Percentiles rank a stretch among this genome's conserved stretches.
phyloP scores from a whole-genome alignment of 1,140 invertebrate species.

The Drosophila nikananu region DNA sequence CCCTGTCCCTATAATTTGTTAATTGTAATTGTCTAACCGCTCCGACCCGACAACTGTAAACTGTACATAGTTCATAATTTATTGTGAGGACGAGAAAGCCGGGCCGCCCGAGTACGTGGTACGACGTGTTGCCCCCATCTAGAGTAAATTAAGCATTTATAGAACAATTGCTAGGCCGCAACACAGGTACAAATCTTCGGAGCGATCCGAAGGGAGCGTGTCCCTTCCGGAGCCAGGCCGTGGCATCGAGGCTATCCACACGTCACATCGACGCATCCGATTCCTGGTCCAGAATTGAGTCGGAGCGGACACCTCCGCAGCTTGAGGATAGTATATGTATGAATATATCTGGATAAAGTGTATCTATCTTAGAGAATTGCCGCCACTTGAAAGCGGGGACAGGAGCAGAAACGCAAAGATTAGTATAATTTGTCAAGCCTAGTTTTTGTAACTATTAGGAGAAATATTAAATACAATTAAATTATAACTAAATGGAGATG shows the following conservation, averaged over 20 bases:
- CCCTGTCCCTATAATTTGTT: constrained; percentile 43
- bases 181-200: constrained; percentile 46
- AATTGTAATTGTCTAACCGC: constrained; percentile 51
- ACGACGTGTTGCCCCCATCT: constrained; percentile 61
- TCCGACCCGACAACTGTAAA: constrained; percentile 63
- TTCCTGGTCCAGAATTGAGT: neutral
- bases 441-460: constrained; percentile 79
- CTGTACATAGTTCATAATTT: constrained; percentile 66
- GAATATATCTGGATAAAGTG: constrained; percentile 37
- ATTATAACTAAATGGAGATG: constrained; percentile 63
- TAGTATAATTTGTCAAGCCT: constrained; percentile 78
- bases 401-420: constrained; percentile 69
- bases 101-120: constrained; percentile 39
- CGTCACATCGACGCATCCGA: neutral
- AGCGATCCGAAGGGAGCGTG: constrained; percentile 31
- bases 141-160: constrained; percentile 63
- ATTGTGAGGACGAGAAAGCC: constrained; percentile 45
- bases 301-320: constrained; percentile 28
- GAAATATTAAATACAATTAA: constrained; percentile 74
- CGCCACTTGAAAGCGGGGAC: constrained; percentile 54
- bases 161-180: constrained; percentile 65
- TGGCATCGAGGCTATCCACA: neutral
- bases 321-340: constrained; percentile 50
- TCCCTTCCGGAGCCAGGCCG: constrained; percentile 20
- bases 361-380: constrained; percentile 65